Percentiles rank a stretch among this genome's conserved stretches.
These are phyloP conservation scores for Probaryconus sp. DNA, from an alignment of 1,140 invertebrate species.

Conservation along the genomic window DNA sequence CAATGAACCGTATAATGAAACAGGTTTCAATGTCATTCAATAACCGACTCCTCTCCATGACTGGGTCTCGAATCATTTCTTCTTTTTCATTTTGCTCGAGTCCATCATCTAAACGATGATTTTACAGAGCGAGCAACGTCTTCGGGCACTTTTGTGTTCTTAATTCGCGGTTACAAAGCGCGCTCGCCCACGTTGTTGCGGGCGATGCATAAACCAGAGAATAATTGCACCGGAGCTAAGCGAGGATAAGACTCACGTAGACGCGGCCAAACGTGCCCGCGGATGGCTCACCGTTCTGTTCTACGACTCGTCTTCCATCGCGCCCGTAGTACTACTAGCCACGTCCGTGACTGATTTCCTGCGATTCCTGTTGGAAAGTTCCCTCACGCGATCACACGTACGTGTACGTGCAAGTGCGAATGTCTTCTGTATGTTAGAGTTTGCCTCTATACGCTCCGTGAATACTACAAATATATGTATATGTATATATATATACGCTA, in stretches of 20 bases:
- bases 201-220: no score
- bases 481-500: background rate
- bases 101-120: no score
- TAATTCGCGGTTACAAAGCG: conserved; percentile 10
- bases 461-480: conserved; percentile 10
- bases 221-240: no score
- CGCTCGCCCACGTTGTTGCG: background rate
- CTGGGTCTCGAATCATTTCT: no score
- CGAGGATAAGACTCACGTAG: conserved; percentile 20
- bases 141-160: background rate
- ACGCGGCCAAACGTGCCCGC: background rate
- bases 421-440: background rate
- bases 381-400: conserved; percentile 34
- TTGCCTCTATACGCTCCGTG: background rate
- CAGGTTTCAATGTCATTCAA: no score
- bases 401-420: conserved; percentile 22
- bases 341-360: conserved; percentile 61
- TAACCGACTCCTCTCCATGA: no score
- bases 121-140: no score
- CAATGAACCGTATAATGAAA: no score
- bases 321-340: conserved; percentile 55
- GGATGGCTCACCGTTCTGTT: conserved; percentile 6
- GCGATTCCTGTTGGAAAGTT: conserved; percentile 62
- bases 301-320: conserved; percentile 55
- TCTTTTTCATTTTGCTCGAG: no score